Evolutionary conservation across 1,140 invertebrate genomes (phyloP), one percentile per base, ranked within the genome.

Genomic region (Zaprionus lachaisei): DNA sequence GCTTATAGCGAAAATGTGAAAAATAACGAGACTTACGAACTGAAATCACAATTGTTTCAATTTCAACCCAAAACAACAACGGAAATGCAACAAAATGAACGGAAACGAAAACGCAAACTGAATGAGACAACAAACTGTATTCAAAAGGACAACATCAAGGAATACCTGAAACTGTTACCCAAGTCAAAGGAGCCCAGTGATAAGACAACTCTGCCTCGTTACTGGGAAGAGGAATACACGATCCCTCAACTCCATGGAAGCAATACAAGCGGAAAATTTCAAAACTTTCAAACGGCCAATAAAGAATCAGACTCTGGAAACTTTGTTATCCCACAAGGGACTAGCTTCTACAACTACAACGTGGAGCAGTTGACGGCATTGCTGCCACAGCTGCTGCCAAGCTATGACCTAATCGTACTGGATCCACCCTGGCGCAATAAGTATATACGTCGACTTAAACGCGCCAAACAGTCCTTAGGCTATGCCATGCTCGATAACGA

Each of bases 391-490:
- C 65, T 91, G 5, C 81, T 92, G 26, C 80, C 92, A 65, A 92
- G 92, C 55, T 98, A 95, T 95, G 96, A 98, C 93, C 93, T 98
- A 55, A 94, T 99, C 61, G 93, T 98, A 20, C 93, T 98, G 73
- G 98, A 99, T 94, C 98, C 98, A 63, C 98, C 98, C 2, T 99
- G 98, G 98, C 96, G 96, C 93, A 99, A 99, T 93, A 98, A 98
- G 93, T 98, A 97, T 70, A 97, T 98, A 26, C 95, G 97, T 81
- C 94, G 98, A 76, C 93, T 96, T 77, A 98, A 97, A 94, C 94
- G 93, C 76, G 93, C 93, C 94, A 94, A 93, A 84, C 93, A 80
- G 87, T 93, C 80, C 67, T 94, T 93, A 94, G 95, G 96, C 73
- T 98, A 98, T 93, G 92, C 95, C 69, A 96, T 97, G 95, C 94